Conservation (phyloP, 2,888 invertebrate genomes). For the Rhamnusium bicolor region DNA sequence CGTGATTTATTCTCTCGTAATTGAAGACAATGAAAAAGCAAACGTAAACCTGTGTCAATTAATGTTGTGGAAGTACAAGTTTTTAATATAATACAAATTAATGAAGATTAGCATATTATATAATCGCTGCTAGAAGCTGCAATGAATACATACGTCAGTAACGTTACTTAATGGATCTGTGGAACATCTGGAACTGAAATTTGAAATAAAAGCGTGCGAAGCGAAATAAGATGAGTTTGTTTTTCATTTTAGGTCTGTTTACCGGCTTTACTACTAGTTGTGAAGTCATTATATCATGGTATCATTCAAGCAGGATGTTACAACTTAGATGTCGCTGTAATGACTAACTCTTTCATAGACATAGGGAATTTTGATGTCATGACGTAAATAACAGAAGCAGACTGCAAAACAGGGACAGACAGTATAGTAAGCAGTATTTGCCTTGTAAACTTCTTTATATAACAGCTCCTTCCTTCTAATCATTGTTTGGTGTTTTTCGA, state of each 20-base stretch:
- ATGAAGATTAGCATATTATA: slow-evolving; percentile 4
- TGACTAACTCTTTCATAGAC: too few relatives aligned
- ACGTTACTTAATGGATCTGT: not conserved
- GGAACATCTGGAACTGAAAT: not conserved
- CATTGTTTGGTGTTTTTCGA: too few relatives aligned
- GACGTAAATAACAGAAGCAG: too few relatives aligned
- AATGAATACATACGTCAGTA: not conserved
- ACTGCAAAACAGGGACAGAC: too few relatives aligned
- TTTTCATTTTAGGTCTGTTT: too few relatives aligned
- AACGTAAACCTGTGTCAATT: slow-evolving; percentile 4
- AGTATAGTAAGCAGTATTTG: too few relatives aligned
- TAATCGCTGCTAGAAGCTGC: not conserved
- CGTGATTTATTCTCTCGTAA: not conserved
- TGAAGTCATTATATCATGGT: not conserved
- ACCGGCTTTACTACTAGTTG: not conserved
- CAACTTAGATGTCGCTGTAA: too few relatives aligned
- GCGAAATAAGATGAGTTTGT: not conserved
- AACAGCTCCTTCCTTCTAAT: too few relatives aligned
- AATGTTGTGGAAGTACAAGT: slow-evolving; percentile 3
- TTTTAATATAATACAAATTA: not conserved
- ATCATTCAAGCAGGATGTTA: not conserved
- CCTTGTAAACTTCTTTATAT: too few relatives aligned
- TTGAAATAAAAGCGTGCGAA: not conserved
- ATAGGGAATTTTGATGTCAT: too few relatives aligned
- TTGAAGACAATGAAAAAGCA: not conserved